These are phyloP conservation scores for Tachina grossa DNA, from an alignment of 2,888 invertebrate species.

Conservation along the genomic window DNA sequence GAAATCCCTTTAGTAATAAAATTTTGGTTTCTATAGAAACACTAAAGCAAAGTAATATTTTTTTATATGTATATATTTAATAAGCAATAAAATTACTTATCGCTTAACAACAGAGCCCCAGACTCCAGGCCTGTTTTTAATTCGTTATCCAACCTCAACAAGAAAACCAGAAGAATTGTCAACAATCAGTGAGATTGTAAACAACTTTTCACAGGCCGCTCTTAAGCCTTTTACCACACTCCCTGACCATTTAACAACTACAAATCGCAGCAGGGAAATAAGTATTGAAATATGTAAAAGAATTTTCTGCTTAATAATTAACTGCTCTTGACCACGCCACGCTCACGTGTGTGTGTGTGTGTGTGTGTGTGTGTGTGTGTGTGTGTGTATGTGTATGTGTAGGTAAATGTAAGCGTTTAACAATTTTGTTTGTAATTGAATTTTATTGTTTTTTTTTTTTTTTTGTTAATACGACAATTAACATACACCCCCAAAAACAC, in stretches of 20 bases:
- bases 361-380: slow-evolving; percentile 60
- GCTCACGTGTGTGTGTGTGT: neutral
- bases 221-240: slow-evolving; percentile 4
- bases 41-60: neutral
- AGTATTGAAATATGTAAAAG: neutral
- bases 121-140: neutral
- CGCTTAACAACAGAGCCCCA: neutral
- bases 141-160: slow-evolving; percentile 36
- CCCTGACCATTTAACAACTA: slow-evolving; percentile 4
- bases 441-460: slow-evolving; percentile 75
- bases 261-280: slow-evolving; percentile 8
- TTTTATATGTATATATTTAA: neutral
- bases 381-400: too few relatives aligned
- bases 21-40: too few relatives aligned
- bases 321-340: slow-evolving; percentile 56
- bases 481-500: slow-evolving; percentile 1
- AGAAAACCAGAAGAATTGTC: neutral
- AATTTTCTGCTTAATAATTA: slow-evolving; percentile 75
- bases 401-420: slow-evolving; percentile 78
- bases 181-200: slow-evolving; percentile 19
- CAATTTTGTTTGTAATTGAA: slow-evolving; percentile 77
- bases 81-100: slow-evolving; percentile 39
- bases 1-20: too few relatives aligned
- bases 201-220: neutral
- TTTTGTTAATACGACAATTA: slow-evolving; percentile 28